Conservation (phyloP, 2,888 invertebrate species). For the Pilophorus perplexus region DNA sequence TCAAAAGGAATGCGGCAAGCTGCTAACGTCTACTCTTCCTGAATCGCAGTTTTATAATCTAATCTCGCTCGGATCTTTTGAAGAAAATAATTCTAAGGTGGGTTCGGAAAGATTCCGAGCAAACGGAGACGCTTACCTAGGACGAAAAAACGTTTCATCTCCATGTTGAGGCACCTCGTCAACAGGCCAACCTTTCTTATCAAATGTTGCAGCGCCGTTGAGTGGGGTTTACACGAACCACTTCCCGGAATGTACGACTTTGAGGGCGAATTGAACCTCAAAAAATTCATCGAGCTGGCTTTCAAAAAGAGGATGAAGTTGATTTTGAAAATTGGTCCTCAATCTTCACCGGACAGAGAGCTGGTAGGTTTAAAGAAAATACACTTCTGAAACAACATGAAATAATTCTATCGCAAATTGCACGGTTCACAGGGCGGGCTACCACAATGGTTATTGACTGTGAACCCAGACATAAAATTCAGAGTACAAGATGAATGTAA, state of each 20-base stretch:
- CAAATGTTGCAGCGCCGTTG: conserved; percentile 68
- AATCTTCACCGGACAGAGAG: conserved; percentile 91
- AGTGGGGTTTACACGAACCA: conserved; percentile 87
- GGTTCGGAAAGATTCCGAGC: too few relatives aligned
- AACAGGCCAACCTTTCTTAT: too few relatives aligned
- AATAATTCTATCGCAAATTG: too few relatives aligned
- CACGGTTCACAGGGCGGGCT: conserved; percentile 3
- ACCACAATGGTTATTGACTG: conserved; percentile 49
- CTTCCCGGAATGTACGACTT: conserved; percentile 70
- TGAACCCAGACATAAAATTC: conserved; percentile 59
- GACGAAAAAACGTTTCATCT: too few relatives aligned
- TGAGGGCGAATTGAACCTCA: conserved; percentile 60
- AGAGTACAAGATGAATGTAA: conserved; percentile 59
- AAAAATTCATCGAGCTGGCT: conserved; percentile 67
- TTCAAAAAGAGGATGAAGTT: conserved; percentile 75
- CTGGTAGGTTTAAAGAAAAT: conserved; percentile 52
- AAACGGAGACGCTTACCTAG: too few relatives aligned
- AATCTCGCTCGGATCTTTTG: too few relatives aligned
- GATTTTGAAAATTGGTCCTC: conserved; percentile 82
- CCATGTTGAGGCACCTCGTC: too few relatives aligned
- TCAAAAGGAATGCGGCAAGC: too few relatives aligned
- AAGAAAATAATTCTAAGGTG: too few relatives aligned
- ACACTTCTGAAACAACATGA: conserved; percentile 51
- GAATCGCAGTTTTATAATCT: too few relatives aligned
- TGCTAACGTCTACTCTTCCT: too few relatives aligned